Base-by-base conservation (phyloP, 2,113 vertebrate genomes). In the Trochalopteron elliotii region DNA sequence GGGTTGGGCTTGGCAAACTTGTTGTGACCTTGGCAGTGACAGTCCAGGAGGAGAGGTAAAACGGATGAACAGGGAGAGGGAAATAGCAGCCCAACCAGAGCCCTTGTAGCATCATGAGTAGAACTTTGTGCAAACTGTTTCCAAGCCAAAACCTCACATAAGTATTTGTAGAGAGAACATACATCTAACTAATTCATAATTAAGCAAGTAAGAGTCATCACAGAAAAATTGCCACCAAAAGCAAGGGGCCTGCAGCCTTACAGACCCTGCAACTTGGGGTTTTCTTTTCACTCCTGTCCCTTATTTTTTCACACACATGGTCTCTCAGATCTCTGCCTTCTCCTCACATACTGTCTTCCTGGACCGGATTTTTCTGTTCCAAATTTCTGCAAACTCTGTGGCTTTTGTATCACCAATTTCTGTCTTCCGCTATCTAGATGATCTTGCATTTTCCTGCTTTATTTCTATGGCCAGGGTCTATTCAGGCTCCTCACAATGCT, bases 291-390 rank as follows among this genome's bases (percentile, higher is more conserved):
- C 9, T 55, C 17, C 21, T 1, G 0, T 69, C 15, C 5, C 10
- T 42, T 72, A 13, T 1, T 57, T 1, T 40, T 87, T 87, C 77
- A 61, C 3, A 49, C 0, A 2, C 11, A 2, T 1, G 11, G 3
- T 65, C 3, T 50, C 25, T 72, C 55, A 77, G n/a, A n/a, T 22
- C 35, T 74, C 24, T 63, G 47, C 11, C 35, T 71, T 90, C 64
- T 89, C 11, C 20, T 72, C 13, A 52, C 13, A n/a, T 15, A 33
- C 6, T 11, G 31, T 39, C 59, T 85, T 86, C 50, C 68, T 55
- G 55, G 67, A 19, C 25, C n/a, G 23, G 59, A 71, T 22, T 4
- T 42, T 76, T 63, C 47, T 75, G 15, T n/a, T 31, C 37, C 56
- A 52, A 45, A 37, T 81, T 89, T 78, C 69, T 76, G 57, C 21